Percentiles rank a stretch among this genome's conserved stretches.
These are phyloP conservation scores for Sclerodermus sp. DNA, from an alignment of 2,888 invertebrate genomes.

Conservation along the genomic window DNA sequence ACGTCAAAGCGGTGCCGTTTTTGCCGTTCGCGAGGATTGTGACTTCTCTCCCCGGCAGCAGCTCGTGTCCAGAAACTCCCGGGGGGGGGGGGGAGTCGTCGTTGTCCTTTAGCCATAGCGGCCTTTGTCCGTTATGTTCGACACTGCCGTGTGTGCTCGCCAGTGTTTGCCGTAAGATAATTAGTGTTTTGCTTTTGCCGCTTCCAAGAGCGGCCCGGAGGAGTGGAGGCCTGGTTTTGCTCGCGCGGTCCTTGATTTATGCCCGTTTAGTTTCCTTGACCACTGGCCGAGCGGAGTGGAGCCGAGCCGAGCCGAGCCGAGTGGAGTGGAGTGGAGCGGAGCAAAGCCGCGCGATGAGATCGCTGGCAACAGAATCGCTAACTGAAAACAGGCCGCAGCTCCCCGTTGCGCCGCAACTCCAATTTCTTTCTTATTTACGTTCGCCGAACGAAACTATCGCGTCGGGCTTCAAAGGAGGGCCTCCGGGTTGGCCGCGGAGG, in stretches of 20 bases:
- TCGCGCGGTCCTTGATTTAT: slow-evolving; percentile 13
- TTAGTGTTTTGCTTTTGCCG: slow-evolving; percentile 43
- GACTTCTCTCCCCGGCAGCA: neutral
- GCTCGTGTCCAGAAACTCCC: too few relatives aligned
- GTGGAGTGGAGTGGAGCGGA: too few relatives aligned
- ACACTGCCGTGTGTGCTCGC: slow-evolving; percentile 12
- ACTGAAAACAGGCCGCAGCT: too few relatives aligned
- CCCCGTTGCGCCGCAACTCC: too few relatives aligned
- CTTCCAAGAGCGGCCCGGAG: neutral
- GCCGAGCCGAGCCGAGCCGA: neutral
- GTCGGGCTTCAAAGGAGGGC: too few relatives aligned
- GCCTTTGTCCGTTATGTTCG: slow-evolving; percentile 18
- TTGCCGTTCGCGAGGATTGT: slow-evolving; percentile 27
- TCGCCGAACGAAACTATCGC: too few relatives aligned
- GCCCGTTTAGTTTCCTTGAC: slow-evolving; percentile 9
- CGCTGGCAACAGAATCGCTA: too few relatives aligned
- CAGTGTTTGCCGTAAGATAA: slow-evolving; percentile 47
- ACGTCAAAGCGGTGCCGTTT: slow-evolving; percentile 49
- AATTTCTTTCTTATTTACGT: too few relatives aligned
- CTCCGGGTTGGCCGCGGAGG: too few relatives aligned
- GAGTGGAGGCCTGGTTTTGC: slow-evolving; percentile 11
- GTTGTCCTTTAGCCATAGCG: slow-evolving; percentile 10
- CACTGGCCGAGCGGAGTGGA: too few relatives aligned
- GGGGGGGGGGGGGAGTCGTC: too few relatives aligned
- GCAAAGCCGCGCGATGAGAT: too few relatives aligned